Conservation (phyloP, 1,140 invertebrate species). For the Drosophila truncata region DNA sequence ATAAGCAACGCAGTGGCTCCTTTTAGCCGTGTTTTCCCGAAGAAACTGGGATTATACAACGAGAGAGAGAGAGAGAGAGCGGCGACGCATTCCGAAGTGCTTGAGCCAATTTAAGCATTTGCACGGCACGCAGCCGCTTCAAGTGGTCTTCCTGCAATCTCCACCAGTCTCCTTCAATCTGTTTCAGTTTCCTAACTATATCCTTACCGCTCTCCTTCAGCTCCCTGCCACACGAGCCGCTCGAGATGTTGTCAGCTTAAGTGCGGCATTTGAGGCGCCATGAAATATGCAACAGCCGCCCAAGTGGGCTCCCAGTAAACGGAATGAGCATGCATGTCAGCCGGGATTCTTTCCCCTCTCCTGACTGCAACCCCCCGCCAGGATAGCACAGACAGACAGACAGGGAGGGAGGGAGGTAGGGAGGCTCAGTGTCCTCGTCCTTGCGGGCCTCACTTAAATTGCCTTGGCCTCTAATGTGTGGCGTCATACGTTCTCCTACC, state of each 20-base stretch:
- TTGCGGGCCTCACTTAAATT: conserved; percentile 33
- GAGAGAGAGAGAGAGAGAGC: too few species aligned
- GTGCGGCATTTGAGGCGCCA: conserved; percentile 68
- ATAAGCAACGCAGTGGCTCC: conserved; percentile 20
- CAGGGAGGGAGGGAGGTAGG: neutral
- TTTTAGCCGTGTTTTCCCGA: neutral
- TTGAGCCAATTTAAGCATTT: conserved; percentile 67
- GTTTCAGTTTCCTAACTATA: neutral
- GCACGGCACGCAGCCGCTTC: conserved; percentile 58
- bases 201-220: neutral
- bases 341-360: neutral
- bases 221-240: conserved; percentile 8
- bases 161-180: neutral
- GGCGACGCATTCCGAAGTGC: conserved; percentile 29
- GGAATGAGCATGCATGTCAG: conserved; percentile 31
- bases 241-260: conserved; percentile 66
- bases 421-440: neutral
- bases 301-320: conserved; percentile 33
- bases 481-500: neutral
- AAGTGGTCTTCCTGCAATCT: conserved; percentile 15
- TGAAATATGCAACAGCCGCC: conserved; percentile 72
- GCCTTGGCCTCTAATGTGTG: conserved; percentile 24
- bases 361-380: conserved; percentile 5
- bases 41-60: neutral
- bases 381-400: neutral